Conservation (phyloP, 2,113 vertebrate species). For the Salvator merianae region DNA sequence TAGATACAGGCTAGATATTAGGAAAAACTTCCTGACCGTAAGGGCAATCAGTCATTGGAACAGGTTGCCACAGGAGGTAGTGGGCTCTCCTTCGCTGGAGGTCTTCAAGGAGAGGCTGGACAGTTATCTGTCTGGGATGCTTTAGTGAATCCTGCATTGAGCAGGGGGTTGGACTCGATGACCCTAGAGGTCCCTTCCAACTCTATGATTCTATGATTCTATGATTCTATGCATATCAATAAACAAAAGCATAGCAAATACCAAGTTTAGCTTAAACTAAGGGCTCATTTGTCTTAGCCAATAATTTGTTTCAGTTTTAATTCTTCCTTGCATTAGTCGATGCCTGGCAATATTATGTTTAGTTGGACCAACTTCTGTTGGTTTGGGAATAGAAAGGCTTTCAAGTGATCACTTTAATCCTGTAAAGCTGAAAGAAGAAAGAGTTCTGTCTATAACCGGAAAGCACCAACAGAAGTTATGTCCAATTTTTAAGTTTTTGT, state of each 20-base stretch:
- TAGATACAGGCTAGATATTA: too few relatives aligned
- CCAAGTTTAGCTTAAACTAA: not conserved
- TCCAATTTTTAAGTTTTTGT: not conserved
- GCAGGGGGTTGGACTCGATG: too few relatives aligned
- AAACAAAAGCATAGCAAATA: not conserved
- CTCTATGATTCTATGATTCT: too few relatives aligned
- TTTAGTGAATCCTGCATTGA: too few relatives aligned
- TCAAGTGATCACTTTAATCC: not conserved
- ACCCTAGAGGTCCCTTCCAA: too few relatives aligned
- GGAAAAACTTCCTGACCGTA: too few relatives aligned
- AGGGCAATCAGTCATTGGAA: too few relatives aligned
- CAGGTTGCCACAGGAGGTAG: too few relatives aligned
- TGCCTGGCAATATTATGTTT: not conserved
- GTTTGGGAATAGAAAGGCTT: not conserved
- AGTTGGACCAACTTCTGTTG: not conserved
- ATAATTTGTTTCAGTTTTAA: not conserved
- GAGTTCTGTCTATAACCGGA: not conserved
- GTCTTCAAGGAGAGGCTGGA: too few relatives aligned
- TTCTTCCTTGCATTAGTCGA: not conserved
- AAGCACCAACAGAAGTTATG: not conserved
- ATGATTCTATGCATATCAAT: too few relatives aligned
- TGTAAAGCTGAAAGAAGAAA: not conserved
- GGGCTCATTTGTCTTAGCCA: not conserved
- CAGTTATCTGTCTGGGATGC: too few relatives aligned
- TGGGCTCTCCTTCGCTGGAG: too few relatives aligned